These are phyloP conservation scores for Synergus umbraculus DNA, from an alignment of 2,888 invertebrate genomes.

Conservation along the genomic window DNA sequence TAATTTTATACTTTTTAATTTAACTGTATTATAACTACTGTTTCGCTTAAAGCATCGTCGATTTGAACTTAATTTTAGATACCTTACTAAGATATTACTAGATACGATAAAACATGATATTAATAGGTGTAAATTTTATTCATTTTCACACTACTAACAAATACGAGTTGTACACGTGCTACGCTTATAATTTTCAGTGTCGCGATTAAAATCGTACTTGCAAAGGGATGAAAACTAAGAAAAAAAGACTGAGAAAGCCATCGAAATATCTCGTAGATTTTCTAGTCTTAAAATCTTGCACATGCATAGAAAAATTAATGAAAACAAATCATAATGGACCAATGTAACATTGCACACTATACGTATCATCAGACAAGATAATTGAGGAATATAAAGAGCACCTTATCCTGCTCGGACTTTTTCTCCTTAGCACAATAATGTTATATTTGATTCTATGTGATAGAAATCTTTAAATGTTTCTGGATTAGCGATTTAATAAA, in stretches of 20 bases:
- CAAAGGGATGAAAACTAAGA: background rate
- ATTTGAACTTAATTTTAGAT: background rate
- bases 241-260: constrained; percentile 36
- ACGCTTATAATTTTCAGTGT: background rate
- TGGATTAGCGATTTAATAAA: background rate
- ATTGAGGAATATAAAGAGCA: background rate
- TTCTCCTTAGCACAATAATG: background rate
- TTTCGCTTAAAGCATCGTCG: background rate
- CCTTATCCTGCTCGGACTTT: background rate
- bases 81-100: background rate
- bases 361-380: background rate
- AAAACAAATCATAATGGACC: background rate
- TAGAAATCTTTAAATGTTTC: background rate
- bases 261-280: constrained; percentile 18
- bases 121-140: constrained; percentile 21
- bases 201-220: background rate
- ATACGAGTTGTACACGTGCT: constrained; percentile 19
- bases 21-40: background rate
- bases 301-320: background rate
- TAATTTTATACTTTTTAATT: background rate
- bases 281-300: constrained; percentile 10
- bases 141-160: background rate
- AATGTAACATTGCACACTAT: background rate
- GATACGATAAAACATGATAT: constrained; percentile 5
- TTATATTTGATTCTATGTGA: background rate